These are phyloP conservation scores for Alloscopus bannaensis DNA, from an alignment of 2,888 invertebrate species.

Conservation along the genomic window DNA sequence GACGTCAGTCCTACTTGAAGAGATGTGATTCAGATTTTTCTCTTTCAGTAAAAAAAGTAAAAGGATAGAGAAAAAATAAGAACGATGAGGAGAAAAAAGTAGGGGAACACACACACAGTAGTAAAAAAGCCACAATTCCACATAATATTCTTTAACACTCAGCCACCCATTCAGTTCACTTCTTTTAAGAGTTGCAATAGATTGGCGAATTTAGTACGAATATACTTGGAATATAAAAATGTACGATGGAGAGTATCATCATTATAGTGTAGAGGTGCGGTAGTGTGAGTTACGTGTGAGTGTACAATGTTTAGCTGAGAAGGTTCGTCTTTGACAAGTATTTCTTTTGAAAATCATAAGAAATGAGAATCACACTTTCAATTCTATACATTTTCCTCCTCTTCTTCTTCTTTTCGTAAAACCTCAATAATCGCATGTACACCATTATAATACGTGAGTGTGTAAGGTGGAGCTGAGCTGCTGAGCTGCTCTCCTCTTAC, in stretches of 20 bases:
- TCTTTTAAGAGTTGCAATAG: constrained; percentile 11
- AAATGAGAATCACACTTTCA: constrained; percentile 33
- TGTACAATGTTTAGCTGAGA: constrained; percentile 28
- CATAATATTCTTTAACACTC: constrained; percentile 30
- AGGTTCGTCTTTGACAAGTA: constrained; percentile 31
- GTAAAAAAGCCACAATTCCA: constrained; percentile 29
- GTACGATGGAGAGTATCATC: not conserved
- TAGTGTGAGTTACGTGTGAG: not conserved
- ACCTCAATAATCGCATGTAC: constrained; percentile 35
- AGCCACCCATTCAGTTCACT: constrained; percentile 14
- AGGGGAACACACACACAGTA: not conserved
- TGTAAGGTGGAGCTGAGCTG: not conserved
- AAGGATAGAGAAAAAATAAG: constrained; percentile 11
- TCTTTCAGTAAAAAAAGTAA: not conserved
- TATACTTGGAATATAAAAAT: not conserved
- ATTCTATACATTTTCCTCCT: constrained; percentile 26
- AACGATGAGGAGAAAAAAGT: constrained; percentile 7
- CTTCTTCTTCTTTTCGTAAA: constrained; percentile 11
- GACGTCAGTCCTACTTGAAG: constrained; percentile 3
- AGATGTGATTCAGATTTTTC: constrained; percentile 27
- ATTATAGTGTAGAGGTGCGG: not conserved
- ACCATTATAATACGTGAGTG: constrained; percentile 9
- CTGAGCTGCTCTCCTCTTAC: not conserved
- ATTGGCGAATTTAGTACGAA: not conserved
- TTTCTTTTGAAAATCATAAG: constrained; percentile 38